These are phyloP conservation scores for Etheostoma cragini DNA, from an alignment of 2,113 vertebrate species.

Conservation along the genomic window DNA sequence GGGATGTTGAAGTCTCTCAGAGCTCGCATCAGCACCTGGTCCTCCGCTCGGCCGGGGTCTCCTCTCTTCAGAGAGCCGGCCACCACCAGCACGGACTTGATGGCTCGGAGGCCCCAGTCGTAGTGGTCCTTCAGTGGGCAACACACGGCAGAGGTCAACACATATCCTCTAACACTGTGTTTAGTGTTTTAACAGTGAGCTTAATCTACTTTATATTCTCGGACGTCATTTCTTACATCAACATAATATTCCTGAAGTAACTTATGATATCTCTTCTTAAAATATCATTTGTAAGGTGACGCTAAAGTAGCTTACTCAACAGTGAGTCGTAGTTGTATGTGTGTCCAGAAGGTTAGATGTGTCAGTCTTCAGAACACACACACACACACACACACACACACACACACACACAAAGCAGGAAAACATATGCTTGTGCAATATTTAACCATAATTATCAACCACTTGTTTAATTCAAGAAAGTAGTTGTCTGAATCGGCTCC, in stretches of 20 bases:
- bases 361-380: neutral
- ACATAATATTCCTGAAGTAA: neutral
- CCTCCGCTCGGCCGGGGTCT: constrained; percentile 90
- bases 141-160: neutral
- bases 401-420: neutral
- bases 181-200: neutral
- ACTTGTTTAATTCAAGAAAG: constrained; percentile 29
- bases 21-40: constrained; percentile 96
- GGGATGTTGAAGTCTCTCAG: constrained; percentile 96
- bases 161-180: neutral
- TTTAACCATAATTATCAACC: constrained; percentile 30
- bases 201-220: neutral
- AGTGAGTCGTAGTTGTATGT: too few relatives aligned
- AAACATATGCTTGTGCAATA: constrained; percentile 16
- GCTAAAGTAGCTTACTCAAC: too few relatives aligned
- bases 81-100: constrained; percentile 96
- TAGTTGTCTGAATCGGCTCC: constrained; percentile 29
- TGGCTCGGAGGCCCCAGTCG: constrained; percentile 96
- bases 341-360: neutral
- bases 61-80: constrained; percentile 93
- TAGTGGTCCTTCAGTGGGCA: constrained; percentile 90
- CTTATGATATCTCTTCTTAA: neutral
- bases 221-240: neutral
- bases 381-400: too few relatives aligned
- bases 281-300: too few relatives aligned